Evolutionary conservation across 35 echinoderm and acorn worm genomes (phyloP).

Genomic region (Eucidaris tribuloides): DNA sequence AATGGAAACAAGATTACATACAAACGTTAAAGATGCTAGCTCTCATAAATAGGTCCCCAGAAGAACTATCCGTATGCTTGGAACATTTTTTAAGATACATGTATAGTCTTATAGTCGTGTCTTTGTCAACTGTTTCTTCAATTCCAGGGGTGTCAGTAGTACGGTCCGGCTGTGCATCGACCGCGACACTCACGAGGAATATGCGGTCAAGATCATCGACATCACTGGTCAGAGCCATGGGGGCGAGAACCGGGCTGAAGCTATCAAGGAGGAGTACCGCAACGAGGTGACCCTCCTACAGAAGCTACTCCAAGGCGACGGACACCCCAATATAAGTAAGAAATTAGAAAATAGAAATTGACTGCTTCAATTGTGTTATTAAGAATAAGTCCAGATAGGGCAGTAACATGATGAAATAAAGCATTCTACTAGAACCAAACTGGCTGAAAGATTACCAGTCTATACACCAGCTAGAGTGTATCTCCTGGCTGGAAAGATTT

Average conservation of each 20-base stretch:
- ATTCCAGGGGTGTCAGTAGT: constrained; percentile 80
- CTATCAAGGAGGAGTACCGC: constrained; percentile 63
- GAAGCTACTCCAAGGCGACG: constrained; percentile 46
- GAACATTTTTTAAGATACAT: not conserved
- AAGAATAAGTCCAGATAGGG: too few species aligned
- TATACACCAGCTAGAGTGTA: too few species aligned
- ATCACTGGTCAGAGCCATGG: constrained; percentile 41
- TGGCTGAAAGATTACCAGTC: too few species aligned
- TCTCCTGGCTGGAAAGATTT: too few species aligned
- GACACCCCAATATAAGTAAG: constrained; percentile 97
- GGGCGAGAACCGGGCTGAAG: constrained; percentile 47
- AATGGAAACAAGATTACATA: not conserved
- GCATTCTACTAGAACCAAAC: too few species aligned
- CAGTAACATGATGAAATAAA: too few species aligned
- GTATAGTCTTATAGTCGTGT: not conserved
- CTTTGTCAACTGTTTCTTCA: not conserved
- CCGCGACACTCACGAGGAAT: constrained; percentile 41
- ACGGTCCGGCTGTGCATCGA: constrained; percentile 68
- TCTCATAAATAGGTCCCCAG: not conserved
- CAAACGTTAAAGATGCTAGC: not conserved
- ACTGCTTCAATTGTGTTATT: too few species aligned
- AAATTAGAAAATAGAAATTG: not conserved
- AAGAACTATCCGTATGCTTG: not conserved
- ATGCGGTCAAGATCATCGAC: constrained; percentile 97
- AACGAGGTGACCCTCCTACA: constrained; percentile 83